These are phyloP conservation scores for Muraenolepis orangiensis DNA, from an alignment of 2,797 vertebrate genomes.

Conservation along the genomic window DNA sequence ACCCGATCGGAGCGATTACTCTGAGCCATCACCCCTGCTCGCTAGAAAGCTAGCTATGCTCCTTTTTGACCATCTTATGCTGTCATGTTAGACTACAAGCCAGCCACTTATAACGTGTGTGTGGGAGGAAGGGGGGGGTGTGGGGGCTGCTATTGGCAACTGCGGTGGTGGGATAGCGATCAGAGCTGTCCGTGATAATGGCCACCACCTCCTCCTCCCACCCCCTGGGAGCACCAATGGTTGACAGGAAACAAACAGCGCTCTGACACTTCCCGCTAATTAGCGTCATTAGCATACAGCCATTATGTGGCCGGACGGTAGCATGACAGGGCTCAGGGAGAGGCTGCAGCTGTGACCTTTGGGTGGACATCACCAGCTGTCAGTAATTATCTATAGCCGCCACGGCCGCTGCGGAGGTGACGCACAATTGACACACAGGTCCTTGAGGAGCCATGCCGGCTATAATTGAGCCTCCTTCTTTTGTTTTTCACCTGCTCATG, in stretches of 20 bases:
- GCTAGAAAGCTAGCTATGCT: too few relatives aligned
- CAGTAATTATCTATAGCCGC: constrained; percentile 75
- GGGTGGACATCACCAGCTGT: constrained; percentile 78
- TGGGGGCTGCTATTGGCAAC: constrained; percentile 36
- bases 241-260: constrained; percentile 79
- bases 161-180: constrained; percentile 41
- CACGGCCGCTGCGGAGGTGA: constrained; percentile 47
- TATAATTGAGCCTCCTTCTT: not conserved
- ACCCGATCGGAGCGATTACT: too few relatives aligned
- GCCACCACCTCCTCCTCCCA: constrained; percentile 9
- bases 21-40: too few relatives aligned
- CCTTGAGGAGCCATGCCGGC: constrained; percentile 39
- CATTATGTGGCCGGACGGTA: constrained; percentile 75
- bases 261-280: constrained; percentile 78
- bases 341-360: constrained; percentile 78
- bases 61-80: constrained; percentile 5
- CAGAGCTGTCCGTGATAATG: constrained; percentile 57
- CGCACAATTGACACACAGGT: constrained; percentile 25
- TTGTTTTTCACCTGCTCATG: not conserved
- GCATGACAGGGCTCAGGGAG: constrained; percentile 75
- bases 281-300: constrained; percentile 80
- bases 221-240: constrained; percentile 49
- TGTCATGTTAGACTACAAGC: constrained; percentile 8
- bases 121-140: not conserved
- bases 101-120: not conserved